Percentiles rank a stretch among this genome's conserved stretches.
These are phyloP conservation scores for Lomographa bimaculata DNA, from an alignment of 2,888 invertebrate genomes.

Conservation along the genomic window DNA sequence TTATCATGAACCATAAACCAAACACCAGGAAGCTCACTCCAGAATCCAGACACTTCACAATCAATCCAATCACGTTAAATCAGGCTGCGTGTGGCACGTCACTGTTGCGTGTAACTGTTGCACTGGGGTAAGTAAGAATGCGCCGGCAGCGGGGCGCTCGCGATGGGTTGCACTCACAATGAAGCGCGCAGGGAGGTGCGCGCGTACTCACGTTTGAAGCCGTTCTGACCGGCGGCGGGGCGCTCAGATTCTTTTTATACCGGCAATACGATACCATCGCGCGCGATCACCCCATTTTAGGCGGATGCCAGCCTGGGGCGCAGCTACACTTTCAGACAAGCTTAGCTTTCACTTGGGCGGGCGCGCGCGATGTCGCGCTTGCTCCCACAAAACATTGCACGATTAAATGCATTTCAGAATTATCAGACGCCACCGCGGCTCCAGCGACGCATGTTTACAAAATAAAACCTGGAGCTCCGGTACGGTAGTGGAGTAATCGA, in stretches of 20 bases:
- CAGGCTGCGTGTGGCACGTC: conserved; percentile 41
- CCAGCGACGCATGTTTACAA: conserved; percentile 39
- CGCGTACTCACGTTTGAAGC: conserved; percentile 96
- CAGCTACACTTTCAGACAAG: conserved; percentile 76
- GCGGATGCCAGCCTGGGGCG: conserved; percentile 71
- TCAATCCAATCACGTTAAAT: conserved; percentile 66
- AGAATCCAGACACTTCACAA: conserved; percentile 62
- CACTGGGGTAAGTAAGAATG: conserved; percentile 27
- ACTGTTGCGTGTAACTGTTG: conserved; percentile 32
- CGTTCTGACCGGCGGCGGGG: conserved; percentile 95
- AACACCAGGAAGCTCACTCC: conserved; percentile 48
- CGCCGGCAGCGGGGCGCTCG: conserved; percentile 46
- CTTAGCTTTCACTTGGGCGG: conserved; percentile 79
- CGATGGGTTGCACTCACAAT: conserved; percentile 59
- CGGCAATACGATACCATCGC: conserved; percentile 89
- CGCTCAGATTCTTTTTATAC: conserved; percentile 89
- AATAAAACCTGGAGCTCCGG: conserved; percentile 37
- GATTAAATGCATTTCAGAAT: conserved; percentile 31
- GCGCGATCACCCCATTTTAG: conserved; percentile 82
- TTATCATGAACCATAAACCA: conserved; percentile 52
- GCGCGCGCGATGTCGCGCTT: conserved; percentile 41
- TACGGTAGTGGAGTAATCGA: conserved; percentile 32
- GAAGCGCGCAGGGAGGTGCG: conserved; percentile 61
- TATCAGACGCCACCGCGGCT: conserved; percentile 18
- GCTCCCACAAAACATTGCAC: no score